phyloP scores from a whole-genome alignment of 30 jellyfish, hydroid and myxozoan species.

The Catostylus mosaicus region DNA sequence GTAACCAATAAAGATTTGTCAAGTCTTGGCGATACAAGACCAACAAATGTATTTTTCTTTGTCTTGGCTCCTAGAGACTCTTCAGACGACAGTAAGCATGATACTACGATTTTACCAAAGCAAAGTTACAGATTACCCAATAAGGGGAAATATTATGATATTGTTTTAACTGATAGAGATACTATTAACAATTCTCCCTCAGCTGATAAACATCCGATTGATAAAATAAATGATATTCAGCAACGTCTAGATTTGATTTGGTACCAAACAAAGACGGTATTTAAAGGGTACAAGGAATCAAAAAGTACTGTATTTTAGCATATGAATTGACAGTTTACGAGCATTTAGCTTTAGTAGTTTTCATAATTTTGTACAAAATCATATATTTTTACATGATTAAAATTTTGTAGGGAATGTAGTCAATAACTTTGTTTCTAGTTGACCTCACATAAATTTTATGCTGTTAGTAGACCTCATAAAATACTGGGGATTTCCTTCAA shows the following conservation, averaged over 20 bases:
- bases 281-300: conserved; percentile 32
- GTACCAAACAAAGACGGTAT: conserved; percentile 32
- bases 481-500: no score
- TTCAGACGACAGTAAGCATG: not conserved
- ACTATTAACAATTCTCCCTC: not conserved
- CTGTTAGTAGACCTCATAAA: no score
- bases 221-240: conserved; percentile 11
- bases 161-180: conserved; percentile 34
- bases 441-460: no score
- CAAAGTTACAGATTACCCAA: conserved; percentile 24
- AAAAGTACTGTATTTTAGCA: not conserved
- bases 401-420: no score
- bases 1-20: conserved; percentile 17
- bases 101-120: conserved; percentile 6
- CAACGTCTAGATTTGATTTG: conserved; percentile 33
- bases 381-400: no score
- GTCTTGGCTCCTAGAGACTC: conserved; percentile 31
- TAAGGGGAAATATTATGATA: conserved; percentile 33
- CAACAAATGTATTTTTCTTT: conserved; percentile 33
- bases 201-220: not conserved
- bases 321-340: no score
- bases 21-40: conserved; percentile 35
- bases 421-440: no score
- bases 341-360: no score
- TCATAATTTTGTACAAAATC: no score